Evolutionary conservation across 2,888 invertebrate species (phyloP), one percentile per base, ranked within the genome.

Genomic region (Protonemura montana): DNA sequence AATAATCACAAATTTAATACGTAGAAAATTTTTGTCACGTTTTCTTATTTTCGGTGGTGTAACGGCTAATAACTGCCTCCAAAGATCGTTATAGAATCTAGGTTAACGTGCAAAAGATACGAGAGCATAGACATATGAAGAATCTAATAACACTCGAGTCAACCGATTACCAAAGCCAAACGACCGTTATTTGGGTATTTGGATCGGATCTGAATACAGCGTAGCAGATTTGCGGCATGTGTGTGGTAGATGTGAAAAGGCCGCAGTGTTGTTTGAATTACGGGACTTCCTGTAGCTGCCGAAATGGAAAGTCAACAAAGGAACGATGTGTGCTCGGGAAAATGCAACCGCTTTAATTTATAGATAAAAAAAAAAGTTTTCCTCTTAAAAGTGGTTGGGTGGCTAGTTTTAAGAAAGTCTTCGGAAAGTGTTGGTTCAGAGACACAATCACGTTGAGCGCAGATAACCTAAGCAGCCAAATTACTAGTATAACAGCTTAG

Each of bases 1-100:
- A 29, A 81, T 81, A 81, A 81, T 81, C 81, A 81, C 81, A 81
- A 29, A 81, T 81, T 81, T 81, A 81, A 81, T 81, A 29, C 81
- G 81, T 29, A 28, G 30, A n/a, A 59, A 81, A 81, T n/a, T 30
- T 81, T 29, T 13, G 81, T 81, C 81, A 81, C 81, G 81, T 81
- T n/a, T 81, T 29, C 0, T 26, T 81, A 81, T 81, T 81, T 81
- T 59, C 21, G 81, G 81, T 81, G 30, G 29, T 30, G 30, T 81
- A 81, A 59, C 59, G 30, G 13, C 81, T 81, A 81, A 81, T 81
- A 81, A 81, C 81, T 59, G 81, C 81, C 29, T 81, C 81, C n/a
- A 21, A 59, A 29, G 81, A n/a, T 81, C n/a, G 81, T 30, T 29
- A 6, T n/a, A 21, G 81, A 7, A 81, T 81, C 81, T 81, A 21